phyloP scores from a whole-genome alignment of 2,113 vertebrate species.

The Girardinichthys multiradiatus region DNA sequence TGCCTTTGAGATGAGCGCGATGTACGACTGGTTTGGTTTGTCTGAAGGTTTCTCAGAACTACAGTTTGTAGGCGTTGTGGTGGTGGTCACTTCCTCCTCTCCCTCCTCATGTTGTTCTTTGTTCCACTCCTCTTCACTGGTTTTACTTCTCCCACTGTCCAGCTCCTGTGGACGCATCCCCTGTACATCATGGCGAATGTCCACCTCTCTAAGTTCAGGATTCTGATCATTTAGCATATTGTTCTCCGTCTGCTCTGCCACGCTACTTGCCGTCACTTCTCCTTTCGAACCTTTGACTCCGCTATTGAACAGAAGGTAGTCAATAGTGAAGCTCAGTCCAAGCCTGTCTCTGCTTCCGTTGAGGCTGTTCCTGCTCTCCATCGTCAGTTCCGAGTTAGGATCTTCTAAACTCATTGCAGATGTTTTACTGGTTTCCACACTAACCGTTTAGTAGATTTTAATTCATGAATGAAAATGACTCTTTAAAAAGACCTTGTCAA shows the following conservation, averaged over 20 bases:
- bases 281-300: conserved; percentile 61
- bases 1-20: conserved; percentile 86
- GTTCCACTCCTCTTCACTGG: conserved; percentile 48
- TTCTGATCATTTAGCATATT: conserved; percentile 45
- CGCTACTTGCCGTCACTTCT: conserved; percentile 45
- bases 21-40: conserved; percentile 86
- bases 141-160: conserved; percentile 31
- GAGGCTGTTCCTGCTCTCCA: conserved; percentile 61
- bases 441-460: conserved; percentile 10
- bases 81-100: conserved; percentile 59
- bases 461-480: conserved; percentile 33
- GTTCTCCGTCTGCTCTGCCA: conserved; percentile 38
- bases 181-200: conserved; percentile 29
- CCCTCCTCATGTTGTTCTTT: conserved; percentile 46
- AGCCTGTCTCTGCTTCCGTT: conserved; percentile 33
- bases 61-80: conserved; percentile 22
- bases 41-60: conserved; percentile 47
- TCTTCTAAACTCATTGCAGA: conserved; percentile 54
- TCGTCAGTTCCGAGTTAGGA: conserved; percentile 55
- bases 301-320: conserved; percentile 80
- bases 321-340: conserved; percentile 84
- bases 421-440: conserved; percentile 30
- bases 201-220: conserved; percentile 48
- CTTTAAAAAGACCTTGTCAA: conserved; percentile 24
- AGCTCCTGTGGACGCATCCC: conserved; percentile 21